Evolutionary conservation across 2,797 vertebrate genomes (phyloP).

Genomic region (Chloroceryle amazona): DNA sequence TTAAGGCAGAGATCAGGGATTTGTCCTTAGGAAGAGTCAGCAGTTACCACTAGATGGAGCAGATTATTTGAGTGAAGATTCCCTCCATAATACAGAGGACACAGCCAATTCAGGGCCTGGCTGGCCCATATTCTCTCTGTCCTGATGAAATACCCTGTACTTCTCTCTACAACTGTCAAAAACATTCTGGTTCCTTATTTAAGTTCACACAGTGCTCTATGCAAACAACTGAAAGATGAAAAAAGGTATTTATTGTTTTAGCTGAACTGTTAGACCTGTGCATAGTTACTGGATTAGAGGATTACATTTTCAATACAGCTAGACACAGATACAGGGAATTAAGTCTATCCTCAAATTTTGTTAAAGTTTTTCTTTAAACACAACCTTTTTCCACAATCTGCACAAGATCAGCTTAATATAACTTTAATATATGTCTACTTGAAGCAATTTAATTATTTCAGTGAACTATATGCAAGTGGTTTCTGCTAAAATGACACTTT

Average conservation of each 20-base stretch:
- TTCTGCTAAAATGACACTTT: neutral
- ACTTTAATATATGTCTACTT: neutral
- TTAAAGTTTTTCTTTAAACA: neutral
- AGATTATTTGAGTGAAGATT: neutral
- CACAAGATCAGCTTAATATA: neutral
- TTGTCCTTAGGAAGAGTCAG: neutral
- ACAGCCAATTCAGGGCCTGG: neutral
- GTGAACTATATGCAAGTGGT: neutral
- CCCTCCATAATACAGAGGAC: neutral
- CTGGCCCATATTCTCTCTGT: neutral
- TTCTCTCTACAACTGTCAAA: neutral
- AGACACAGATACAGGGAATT: neutral
- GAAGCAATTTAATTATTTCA: neutral
- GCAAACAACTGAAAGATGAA: neutral
- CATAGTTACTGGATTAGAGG: neutral
- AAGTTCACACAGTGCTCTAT: neutral
- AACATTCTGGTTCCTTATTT: neutral
- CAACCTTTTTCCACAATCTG: neutral
- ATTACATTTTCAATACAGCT: neutral
- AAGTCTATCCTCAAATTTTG: neutral
- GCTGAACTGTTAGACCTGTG: neutral
- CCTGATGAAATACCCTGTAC: neutral
- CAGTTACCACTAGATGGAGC: constrained; percentile 47
- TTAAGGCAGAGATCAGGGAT: neutral
- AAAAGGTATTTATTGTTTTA: neutral